Evolutionary conservation across 2,888 invertebrate species (phyloP).

Genomic region (Eupithecia abbreviata): DNA sequence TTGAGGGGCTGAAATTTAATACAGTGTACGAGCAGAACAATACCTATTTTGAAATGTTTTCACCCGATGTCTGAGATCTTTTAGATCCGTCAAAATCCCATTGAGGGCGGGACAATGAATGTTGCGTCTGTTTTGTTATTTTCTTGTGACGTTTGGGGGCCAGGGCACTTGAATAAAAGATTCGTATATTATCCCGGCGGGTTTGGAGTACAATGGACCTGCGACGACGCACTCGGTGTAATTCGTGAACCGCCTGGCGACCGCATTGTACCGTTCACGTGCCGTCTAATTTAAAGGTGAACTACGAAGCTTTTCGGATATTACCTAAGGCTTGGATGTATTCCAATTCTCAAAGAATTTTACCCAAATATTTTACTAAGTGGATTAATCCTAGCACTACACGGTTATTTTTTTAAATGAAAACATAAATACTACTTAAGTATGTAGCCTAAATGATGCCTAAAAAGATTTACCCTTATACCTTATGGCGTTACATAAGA

Average conservation of each 20-base stretch:
- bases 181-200: conserved; percentile 76
- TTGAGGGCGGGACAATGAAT: conserved; percentile 77
- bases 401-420: neutral
- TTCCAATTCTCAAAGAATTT: conserved; percentile 27
- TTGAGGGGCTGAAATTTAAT: conserved; percentile 38
- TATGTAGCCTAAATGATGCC: too few species aligned
- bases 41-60: conserved; percentile 55
- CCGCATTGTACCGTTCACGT: conserved; percentile 68
- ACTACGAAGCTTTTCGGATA: conserved; percentile 41
- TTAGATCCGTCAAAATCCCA: conserved; percentile 72
- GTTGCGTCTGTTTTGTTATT: conserved; percentile 77
- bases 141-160: conserved; percentile 73
- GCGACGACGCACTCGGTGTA: conserved; percentile 74
- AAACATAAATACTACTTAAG: neutral
- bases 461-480: neutral
- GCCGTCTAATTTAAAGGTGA: conserved; percentile 64
- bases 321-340: conserved; percentile 30
- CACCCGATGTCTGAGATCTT: conserved; percentile 51
- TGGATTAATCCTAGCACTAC: neutral
- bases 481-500: neutral
- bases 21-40: conserved; percentile 26
- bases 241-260: conserved; percentile 68
- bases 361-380: conserved; percentile 13
- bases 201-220: conserved; percentile 69
- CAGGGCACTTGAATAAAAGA: conserved; percentile 82